Conservation (phyloP, 2,113 vertebrate species). For the Silurus glanis region DNA sequence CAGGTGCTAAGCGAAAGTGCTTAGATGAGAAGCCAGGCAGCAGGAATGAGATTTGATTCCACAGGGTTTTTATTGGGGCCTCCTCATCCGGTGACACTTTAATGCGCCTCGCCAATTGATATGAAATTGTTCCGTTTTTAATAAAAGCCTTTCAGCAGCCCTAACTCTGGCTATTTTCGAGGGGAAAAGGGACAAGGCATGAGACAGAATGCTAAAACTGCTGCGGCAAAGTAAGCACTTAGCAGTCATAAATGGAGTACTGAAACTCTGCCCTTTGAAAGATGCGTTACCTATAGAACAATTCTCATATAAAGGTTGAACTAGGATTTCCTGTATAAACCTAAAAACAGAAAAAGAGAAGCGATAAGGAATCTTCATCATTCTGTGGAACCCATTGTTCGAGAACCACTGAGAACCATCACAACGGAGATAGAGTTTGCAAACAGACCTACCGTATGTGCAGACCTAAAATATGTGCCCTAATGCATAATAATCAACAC, state of each 20-base stretch:
- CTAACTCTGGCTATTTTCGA: slow-evolving; percentile 38
- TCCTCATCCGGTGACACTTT: slow-evolving; percentile 46
- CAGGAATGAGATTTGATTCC: slow-evolving; percentile 47
- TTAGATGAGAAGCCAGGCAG: not conserved
- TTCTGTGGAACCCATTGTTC: no score
- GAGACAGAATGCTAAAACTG: slow-evolving; percentile 42
- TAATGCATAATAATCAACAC: slow-evolving; percentile 11
- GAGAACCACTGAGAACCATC: not conserved
- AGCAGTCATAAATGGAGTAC: slow-evolving; percentile 13
- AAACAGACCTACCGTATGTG: no score
- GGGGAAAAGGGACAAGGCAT: not conserved
- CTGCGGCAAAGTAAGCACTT: slow-evolving; percentile 38
- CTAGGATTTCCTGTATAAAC: not conserved
- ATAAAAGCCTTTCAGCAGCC: slow-evolving; percentile 38
- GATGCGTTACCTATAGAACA: not conserved
- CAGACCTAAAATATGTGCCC: not conserved
- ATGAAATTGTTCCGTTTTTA: slow-evolving; percentile 50
- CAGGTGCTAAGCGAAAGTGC: slow-evolving; percentile 11
- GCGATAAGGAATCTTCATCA: not conserved
- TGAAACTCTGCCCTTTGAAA: not conserved
- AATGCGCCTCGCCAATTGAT: slow-evolving; percentile 39
- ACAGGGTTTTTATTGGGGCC: slow-evolving; percentile 38
- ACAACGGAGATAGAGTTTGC: no score
- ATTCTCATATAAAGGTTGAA: not conserved
- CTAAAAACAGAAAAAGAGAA: not conserved